A percentile compares a stretch with the other conserved stretches of the same genome.
These are phyloP conservation scores for Sarcophaga rosellei DNA, from an alignment of 2,888 invertebrate species.

Conservation along the genomic window DNA sequence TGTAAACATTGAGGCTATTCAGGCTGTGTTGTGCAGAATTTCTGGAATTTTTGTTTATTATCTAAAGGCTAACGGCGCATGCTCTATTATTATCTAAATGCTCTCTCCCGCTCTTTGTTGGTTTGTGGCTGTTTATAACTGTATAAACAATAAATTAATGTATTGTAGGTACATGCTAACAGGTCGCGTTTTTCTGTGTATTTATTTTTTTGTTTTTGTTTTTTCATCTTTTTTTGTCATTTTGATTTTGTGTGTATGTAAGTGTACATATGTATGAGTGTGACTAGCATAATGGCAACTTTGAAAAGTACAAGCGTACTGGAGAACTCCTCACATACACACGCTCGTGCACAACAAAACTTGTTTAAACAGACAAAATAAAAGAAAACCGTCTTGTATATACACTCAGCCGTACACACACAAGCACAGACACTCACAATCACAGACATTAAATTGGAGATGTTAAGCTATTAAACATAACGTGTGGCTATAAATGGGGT, in stretches of 20 bases:
- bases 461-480: conserved; percentile 46
- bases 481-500: conserved; percentile 33
- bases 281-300: conserved; percentile 27
- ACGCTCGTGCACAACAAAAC: too few relatives aligned
- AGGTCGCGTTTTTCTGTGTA: conserved; percentile 63
- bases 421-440: background rate
- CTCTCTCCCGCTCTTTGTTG: background rate
- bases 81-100: background rate
- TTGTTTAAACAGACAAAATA: too few relatives aligned
- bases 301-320: conserved; percentile 1
- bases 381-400: too few relatives aligned
- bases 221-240: background rate
- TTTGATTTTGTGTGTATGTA: background rate
- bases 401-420: too few relatives aligned
- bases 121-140: background rate
- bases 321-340: background rate
- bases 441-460: conserved; percentile 3
- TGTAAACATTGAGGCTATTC: too few relatives aligned
- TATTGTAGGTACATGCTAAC: conserved; percentile 63
- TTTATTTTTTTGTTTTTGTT: conserved; percentile 38
- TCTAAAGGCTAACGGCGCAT: background rate
- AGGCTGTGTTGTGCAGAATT: too few relatives aligned
- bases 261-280: background rate
- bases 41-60: background rate
- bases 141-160: conserved; percentile 59